Evolutionary conservation across 2,797 vertebrate genomes (phyloP).

Genomic region (Coreius guichenoti): DNA sequence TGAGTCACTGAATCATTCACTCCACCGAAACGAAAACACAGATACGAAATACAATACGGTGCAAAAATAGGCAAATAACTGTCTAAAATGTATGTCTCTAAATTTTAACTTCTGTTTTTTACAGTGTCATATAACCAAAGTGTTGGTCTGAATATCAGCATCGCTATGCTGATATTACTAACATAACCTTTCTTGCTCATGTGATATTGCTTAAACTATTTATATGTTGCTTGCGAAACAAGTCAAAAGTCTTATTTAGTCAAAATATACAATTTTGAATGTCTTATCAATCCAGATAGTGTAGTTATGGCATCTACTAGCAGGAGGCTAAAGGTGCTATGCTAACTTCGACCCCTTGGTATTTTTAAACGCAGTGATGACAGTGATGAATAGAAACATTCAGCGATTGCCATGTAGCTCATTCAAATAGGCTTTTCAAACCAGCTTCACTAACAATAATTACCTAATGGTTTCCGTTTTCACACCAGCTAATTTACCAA

Average conservation of each 20-base stretch:
- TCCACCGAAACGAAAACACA: background rate
- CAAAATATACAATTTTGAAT: background rate
- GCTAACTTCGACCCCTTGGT: background rate
- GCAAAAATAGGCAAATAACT: background rate
- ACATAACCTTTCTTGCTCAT: background rate
- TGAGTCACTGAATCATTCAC: background rate
- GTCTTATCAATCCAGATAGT: background rate
- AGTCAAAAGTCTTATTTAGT: background rate
- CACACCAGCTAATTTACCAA: conserved; percentile 30
- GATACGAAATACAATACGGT: background rate
- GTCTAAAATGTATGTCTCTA: background rate
- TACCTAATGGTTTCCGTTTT: conserved; percentile 24
- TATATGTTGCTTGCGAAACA: background rate
- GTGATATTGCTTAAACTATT: background rate
- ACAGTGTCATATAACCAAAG: background rate
- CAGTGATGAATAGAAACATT: conserved; percentile 12
- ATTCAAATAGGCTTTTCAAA: conserved; percentile 24
- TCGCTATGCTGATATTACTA: background rate
- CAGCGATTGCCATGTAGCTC: background rate
- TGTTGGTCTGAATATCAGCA: background rate
- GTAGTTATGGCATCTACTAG: background rate
- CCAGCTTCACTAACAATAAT: conserved; percentile 10
- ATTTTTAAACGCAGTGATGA: conserved; percentile 39
- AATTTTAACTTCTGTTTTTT: background rate
- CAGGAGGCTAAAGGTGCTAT: background rate